A percentile compares a stretch with the other conserved stretches of the same genome.
phyloP scores from a whole-genome alignment of 2,113 vertebrate species.

The Gallinago jamesoni region DNA sequence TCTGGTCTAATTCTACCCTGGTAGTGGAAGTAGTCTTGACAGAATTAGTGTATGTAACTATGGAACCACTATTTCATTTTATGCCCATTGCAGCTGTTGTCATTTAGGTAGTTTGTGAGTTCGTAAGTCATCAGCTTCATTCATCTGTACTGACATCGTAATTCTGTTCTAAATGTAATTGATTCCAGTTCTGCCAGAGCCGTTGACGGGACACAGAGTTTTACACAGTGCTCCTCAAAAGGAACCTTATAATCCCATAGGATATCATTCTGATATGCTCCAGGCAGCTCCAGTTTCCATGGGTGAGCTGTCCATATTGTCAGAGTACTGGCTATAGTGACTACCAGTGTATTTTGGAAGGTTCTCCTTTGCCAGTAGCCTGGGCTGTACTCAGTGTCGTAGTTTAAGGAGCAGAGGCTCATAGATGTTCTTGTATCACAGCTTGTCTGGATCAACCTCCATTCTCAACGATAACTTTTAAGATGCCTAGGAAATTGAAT shows the following conservation, averaged over 20 bases:
- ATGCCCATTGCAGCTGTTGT: neutral
- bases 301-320: neutral
- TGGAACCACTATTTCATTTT: neutral
- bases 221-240: neutral
- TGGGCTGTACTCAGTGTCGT: neutral
- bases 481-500: rapidly evolving
- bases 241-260: neutral
- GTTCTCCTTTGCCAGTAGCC: neutral
- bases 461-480: neutral
- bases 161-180: too few relatives aligned
- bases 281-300: neutral
- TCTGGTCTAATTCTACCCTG: neutral
- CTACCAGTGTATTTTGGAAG: neutral
- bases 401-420: neutral
- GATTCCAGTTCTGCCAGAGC: neutral
- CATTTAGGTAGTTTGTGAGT: neutral
- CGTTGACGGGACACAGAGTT: neutral
- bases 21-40: neutral
- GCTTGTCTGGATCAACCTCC: neutral
- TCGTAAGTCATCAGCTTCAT: neutral
- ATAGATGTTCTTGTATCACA: neutral
- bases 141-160: neutral
- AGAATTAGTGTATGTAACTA: neutral
- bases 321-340: neutral
- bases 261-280: neutral